These are phyloP conservation scores for Drosophila jambulina DNA, from an alignment of 1,140 invertebrate genomes.

Conservation along the genomic window DNA sequence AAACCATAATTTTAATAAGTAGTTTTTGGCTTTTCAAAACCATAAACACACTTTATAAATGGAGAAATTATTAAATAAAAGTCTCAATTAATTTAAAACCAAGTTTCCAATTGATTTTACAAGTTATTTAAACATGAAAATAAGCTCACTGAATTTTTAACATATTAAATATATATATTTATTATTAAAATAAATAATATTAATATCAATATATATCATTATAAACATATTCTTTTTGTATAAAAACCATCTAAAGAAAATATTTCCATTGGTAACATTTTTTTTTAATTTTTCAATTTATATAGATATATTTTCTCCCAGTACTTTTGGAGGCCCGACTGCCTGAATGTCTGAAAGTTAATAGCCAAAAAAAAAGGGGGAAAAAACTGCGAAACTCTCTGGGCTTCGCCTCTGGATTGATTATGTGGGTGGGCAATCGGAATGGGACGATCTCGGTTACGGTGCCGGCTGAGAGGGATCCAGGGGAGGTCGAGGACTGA, in stretches of 20 bases:
- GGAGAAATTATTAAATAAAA: background rate
- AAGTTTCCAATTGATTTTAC: background rate
- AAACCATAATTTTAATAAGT: no score
- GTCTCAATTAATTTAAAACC: background rate
- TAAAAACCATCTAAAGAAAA: background rate
- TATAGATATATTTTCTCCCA: background rate
- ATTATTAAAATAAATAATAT: no score
- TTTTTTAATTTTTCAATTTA: no score
- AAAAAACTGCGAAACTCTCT: constrained; percentile 40
- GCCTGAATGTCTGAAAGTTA: constrained; percentile 55
- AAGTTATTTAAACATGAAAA: background rate
- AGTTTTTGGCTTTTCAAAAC: background rate
- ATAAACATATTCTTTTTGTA: background rate
- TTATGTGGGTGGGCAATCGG: constrained; percentile 63
- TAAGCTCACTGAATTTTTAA: background rate
- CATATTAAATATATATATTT: background rate
- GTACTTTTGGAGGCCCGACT: background rate
- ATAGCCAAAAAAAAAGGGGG: constrained; percentile 42
- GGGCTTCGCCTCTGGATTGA: constrained; percentile 45
- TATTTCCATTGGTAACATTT: background rate
- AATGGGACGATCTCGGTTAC: constrained; percentile 44
- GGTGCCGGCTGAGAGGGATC: constrained; percentile 13
- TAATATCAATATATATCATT: background rate
- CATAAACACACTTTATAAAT: background rate
- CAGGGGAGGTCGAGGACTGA: background rate